These are phyloP conservation scores for Petrocephalus sullivani DNA, from an alignment of 2,797 vertebrate species.

Conservation along the genomic window DNA sequence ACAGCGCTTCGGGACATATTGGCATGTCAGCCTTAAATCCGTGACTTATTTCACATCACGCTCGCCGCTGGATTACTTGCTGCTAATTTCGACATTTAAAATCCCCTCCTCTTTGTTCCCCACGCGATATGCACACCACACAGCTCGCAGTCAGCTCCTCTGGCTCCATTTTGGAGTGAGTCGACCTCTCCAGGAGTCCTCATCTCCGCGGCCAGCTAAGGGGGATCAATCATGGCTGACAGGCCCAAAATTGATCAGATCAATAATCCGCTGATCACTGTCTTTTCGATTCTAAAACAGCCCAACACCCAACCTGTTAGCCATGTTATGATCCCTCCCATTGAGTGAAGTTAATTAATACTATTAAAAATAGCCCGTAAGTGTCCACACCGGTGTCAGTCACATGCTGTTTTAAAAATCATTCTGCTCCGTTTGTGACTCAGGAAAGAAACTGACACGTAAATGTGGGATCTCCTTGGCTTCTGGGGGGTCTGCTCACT, in stretches of 20 bases:
- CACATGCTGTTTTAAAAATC: neutral
- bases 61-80: neutral
- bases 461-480: neutral
- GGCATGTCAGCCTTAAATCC: slow-evolving; percentile 3
- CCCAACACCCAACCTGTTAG: neutral
- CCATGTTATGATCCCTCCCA: neutral
- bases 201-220: neutral
- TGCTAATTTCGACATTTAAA: slow-evolving; percentile 7
- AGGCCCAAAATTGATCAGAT: slow-evolving; percentile 46
- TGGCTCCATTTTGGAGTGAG: neutral
- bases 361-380: neutral
- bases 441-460: neutral
- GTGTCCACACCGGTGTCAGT: neutral
- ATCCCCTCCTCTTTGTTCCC: neutral
- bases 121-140: neutral
- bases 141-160: neutral
- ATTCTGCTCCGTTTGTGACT: neutral
- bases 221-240: slow-evolving; percentile 16
- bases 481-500: neutral
- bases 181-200: neutral
- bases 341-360: neutral
- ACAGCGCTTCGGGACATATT: neutral
- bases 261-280: slow-evolving; percentile 33
- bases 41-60: neutral
- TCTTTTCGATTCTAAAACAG: neutral